Conservation (phyloP, 2,113 vertebrate genomes). For the Macquaria australasica region DNA sequence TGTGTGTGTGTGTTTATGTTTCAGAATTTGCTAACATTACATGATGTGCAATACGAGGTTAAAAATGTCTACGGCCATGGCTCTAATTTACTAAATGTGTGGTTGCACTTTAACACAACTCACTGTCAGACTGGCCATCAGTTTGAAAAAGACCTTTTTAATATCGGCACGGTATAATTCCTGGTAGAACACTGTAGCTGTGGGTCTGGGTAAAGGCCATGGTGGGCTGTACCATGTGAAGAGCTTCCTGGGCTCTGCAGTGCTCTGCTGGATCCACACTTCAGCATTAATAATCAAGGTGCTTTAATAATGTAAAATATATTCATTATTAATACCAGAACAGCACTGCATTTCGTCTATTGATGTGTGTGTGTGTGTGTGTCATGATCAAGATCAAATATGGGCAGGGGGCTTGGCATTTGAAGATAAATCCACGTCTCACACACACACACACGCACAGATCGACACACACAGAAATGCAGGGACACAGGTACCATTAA, state of each 20-base stretch:
- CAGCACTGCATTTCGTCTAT: conserved; percentile 19
- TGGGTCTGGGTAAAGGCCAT: not conserved
- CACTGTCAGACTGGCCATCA: not conserved
- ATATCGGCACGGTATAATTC: not conserved
- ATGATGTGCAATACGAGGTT: not conserved
- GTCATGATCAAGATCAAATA: conserved; percentile 56
- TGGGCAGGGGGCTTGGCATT: conserved; percentile 57
- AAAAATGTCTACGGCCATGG: not conserved
- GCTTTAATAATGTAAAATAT: conserved; percentile 79
- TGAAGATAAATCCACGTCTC: conserved; percentile 43
- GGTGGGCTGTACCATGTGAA: not conserved
- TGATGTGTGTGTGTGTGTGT: conserved; percentile 36
- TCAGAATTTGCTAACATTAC: not conserved
- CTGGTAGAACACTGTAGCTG: not conserved
- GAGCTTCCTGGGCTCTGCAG: conserved; percentile 6
- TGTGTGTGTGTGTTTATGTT: not conserved
- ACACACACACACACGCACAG: not conserved
- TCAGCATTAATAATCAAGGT: conserved; percentile 75
- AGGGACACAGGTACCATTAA: conserved; percentile 29
- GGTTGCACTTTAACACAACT: not conserved
- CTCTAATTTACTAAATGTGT: not conserved
- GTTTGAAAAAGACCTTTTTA: not conserved
- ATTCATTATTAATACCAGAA: conserved; percentile 78
- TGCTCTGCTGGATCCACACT: conserved; percentile 23
- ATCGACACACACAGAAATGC: not conserved